Conservation (phyloP, 2,888 invertebrate genomes). For the Ellobium chinense region DNA sequence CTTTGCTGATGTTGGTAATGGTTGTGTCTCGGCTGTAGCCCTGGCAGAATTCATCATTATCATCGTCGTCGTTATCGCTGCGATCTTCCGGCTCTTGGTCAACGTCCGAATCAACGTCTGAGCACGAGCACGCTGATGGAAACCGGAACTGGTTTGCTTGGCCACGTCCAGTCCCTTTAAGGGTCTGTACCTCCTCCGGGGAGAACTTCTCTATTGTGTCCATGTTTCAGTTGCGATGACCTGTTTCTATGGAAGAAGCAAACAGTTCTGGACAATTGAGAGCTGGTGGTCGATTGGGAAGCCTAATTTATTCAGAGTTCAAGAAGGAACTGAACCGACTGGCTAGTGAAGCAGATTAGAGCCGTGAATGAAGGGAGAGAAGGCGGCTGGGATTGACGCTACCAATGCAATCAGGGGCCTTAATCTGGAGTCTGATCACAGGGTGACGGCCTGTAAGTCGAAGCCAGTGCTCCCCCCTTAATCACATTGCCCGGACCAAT, state of each 20-base stretch:
- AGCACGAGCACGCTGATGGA: neutral
- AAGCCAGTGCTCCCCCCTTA: neutral
- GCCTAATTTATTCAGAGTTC: neutral
- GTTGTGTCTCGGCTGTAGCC: slow-evolving; percentile 25
- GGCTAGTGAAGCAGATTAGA: slow-evolving; percentile 11
- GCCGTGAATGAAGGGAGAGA: neutral
- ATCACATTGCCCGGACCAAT: slow-evolving; percentile 24
- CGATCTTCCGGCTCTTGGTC: neutral
- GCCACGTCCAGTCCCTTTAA: neutral
- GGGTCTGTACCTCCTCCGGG: neutral
- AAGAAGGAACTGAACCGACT: neutral
- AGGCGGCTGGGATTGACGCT: neutral
- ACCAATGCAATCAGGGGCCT: slow-evolving; percentile 24
- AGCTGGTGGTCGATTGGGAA: neutral
- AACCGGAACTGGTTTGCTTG: neutral
- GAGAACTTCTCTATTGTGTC: neutral
- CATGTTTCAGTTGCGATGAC: neutral
- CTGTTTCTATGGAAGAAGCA: neutral
- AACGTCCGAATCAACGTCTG: neutral
- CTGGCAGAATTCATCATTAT: neutral
- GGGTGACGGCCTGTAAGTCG: neutral
- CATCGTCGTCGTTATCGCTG: neutral
- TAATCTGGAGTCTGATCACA: slow-evolving; percentile 20
- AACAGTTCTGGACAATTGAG: neutral
- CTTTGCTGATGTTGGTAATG: slow-evolving; percentile 40